Percentiles rank a stretch among this genome's conserved stretches.
phyloP scores from a whole-genome alignment of 2,888 invertebrate genomes.

The Dendrolimus houi region DNA sequence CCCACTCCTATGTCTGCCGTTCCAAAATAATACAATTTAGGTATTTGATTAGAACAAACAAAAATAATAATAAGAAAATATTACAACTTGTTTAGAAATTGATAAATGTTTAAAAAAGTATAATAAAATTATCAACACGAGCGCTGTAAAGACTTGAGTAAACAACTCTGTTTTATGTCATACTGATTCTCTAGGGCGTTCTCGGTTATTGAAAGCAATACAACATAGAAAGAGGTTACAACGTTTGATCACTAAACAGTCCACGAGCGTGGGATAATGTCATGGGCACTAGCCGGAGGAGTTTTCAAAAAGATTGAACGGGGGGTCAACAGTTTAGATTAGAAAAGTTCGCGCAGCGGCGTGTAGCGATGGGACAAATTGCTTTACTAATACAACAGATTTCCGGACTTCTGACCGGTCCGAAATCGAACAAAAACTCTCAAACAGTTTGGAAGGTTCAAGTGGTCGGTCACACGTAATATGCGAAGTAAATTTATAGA shows the following conservation, averaged over 20 bases:
- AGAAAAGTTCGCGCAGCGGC: constrained; percentile 60
- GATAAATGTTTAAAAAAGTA: no score
- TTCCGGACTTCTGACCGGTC: constrained; percentile 34
- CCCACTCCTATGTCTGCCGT: no score
- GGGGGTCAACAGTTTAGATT: constrained; percentile 64
- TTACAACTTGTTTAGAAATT: no score
- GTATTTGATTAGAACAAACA: no score
- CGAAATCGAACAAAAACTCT: constrained; percentile 46
- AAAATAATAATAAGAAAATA: no score
- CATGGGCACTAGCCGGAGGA: constrained; percentile 6
- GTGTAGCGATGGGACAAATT: constrained; percentile 56
- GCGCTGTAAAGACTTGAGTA: no score
- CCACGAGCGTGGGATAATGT: not conserved
- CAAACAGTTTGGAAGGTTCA: constrained; percentile 14
- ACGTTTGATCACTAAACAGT: not conserved
- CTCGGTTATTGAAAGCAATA: not conserved
- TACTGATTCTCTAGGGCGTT: not conserved
- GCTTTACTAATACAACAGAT: constrained; percentile 70
- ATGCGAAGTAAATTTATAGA: not conserved
- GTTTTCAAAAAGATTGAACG: constrained; percentile 23
- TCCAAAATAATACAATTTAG: no score
- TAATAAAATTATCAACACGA: no score
- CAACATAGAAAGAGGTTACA: not conserved
- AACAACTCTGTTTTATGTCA: no score
- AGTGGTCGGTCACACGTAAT: constrained; percentile 4